These are phyloP conservation scores for Dioctria linearis DNA, from an alignment of 2,888 invertebrate species.

Conservation along the genomic window DNA sequence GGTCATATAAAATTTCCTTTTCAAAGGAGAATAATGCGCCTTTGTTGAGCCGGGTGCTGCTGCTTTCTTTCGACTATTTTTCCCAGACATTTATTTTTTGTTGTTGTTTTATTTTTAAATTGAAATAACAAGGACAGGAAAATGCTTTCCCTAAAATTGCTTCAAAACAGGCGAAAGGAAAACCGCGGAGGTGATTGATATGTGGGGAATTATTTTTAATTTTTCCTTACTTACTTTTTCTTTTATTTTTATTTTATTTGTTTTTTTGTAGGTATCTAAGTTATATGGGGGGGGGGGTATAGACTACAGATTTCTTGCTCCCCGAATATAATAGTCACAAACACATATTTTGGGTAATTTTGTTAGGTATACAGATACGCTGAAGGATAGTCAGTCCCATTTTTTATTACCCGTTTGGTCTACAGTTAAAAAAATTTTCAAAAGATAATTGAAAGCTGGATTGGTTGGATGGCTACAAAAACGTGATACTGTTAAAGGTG, in stretches of 20 bases:
- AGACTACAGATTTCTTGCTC: slow-evolving; percentile 8
- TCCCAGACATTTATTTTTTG: slow-evolving; percentile 30
- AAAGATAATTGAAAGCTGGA: too few relatives aligned
- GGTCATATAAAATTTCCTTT: slow-evolving; percentile 52
- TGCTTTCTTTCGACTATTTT: slow-evolving; percentile 42
- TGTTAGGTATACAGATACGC: background rate
- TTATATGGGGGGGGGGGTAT: background rate
- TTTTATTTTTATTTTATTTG: slow-evolving; percentile 25
- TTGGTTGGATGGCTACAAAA: too few relatives aligned
- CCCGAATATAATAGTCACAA: slow-evolving; percentile 10
- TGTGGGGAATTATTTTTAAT: slow-evolving; percentile 47
- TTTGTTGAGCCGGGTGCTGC: slow-evolving; percentile 26
- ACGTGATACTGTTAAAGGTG: too few relatives aligned
- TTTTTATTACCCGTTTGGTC: too few relatives aligned
- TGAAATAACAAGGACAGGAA: slow-evolving; percentile 51
- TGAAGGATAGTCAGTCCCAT: too few relatives aligned
- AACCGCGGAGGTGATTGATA: slow-evolving; percentile 47
- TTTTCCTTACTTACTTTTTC: slow-evolving; percentile 24
- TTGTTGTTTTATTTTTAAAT: slow-evolving; percentile 6
- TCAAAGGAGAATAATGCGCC: slow-evolving; percentile 50
- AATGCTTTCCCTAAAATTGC: slow-evolving; percentile 51
- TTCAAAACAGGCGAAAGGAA: slow-evolving; percentile 46
- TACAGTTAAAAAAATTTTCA: too few relatives aligned
- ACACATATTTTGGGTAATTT: background rate
- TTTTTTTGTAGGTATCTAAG: background rate